Base-by-base conservation (phyloP, 2,888 invertebrate genomes). In the Cephus nigrinus region DNA sequence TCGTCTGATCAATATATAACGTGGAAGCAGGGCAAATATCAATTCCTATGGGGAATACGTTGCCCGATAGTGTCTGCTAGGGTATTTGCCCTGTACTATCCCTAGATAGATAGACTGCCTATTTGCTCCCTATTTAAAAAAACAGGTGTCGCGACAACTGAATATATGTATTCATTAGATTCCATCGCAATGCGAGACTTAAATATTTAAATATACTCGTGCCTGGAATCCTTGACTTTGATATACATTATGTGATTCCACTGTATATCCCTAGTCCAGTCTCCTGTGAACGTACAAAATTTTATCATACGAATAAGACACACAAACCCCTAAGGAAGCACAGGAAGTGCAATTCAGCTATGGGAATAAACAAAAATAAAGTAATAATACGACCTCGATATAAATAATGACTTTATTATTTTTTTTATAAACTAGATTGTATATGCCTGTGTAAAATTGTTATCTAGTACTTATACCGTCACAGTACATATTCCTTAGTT, bases 11-110 rank as follows among this genome's bases (percentile, higher is more conserved):
- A 35, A 74, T 74, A 74, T 40, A 74, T 33, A 75, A 79, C 55
- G 23, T 23, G 80, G 76, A 76, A 80, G 79, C 35, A 80, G 79
- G 79, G 82, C 83, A 84, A 85, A 84, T 83, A 83, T 77, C 82
- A 84, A 83, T 85, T 81, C 85, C 83, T 74, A 78, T 80, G 83
- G 85, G 82, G 80, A 78, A 78, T 77, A 69, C 74, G 77, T 78
- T 74, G 75, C 79, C 74, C 73, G 76, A 77, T 78, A 79, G 55
- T 68, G 84, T 79, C 81, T 85, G 81, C 80, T 81, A 80, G 79
- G 83, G 85, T 85, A 81, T 84, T 84, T 85, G 81, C 82, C 77
- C 79, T 35, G 73, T 75, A 80, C 79, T 82, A 85, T 82, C 85
- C 76, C 84, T 79, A 55, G 23, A 23, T 55, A 55, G 55, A 55